A percentile compares a stretch with the other conserved stretches of the same genome.
These are phyloP conservation scores for Amphimedon queenslandica DNA, from an alignment of 37 sponge, comb jelly and placozoan genomes.

Conservation along the genomic window DNA sequence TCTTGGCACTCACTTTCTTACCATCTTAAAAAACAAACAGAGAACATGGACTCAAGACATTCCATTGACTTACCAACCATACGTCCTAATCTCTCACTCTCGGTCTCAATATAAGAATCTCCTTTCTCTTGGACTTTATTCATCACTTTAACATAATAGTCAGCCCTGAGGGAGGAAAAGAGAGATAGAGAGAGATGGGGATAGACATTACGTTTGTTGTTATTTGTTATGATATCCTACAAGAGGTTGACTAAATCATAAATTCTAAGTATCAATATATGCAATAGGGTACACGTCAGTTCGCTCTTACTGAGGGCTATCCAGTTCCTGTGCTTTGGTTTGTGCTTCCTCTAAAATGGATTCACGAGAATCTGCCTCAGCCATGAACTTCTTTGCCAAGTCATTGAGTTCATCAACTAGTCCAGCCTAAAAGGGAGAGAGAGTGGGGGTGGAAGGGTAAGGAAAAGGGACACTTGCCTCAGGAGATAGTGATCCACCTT, in stretches of 20 bases:
- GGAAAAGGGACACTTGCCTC: conserved; percentile 38
- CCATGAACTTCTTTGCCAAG: conserved; percentile 50
- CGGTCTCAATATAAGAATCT: conserved; percentile 64
- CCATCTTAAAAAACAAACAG: conserved; percentile 37
- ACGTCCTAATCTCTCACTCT: conserved; percentile 70
- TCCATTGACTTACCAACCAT: conserved; percentile 59
- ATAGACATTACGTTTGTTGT: too few relatives aligned
- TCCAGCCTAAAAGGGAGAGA: conserved; percentile 59
- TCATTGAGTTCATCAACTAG: conserved; percentile 65
- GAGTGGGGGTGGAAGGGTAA: not conserved
- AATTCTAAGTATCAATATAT: not conserved
- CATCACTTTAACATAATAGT: conserved; percentile 94
- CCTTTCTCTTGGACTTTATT: conserved; percentile 86
- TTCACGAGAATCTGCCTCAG: conserved; percentile 36
- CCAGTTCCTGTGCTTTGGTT: conserved; percentile 11
- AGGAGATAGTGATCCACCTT: conserved; percentile 62
- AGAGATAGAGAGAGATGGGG: not conserved
- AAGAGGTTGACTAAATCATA: not conserved
- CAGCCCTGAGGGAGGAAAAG: conserved; percentile 22
- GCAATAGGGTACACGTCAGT: too few relatives aligned
- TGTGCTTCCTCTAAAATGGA: conserved; percentile 43
- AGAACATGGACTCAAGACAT: not conserved
- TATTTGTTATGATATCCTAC: too few relatives aligned
- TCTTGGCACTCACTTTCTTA: conserved; percentile 71
- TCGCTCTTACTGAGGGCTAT: conserved; percentile 45